Evolutionary conservation across 2,888 invertebrate genomes (phyloP).

Genomic region (Drosophila demipolita): DNA sequence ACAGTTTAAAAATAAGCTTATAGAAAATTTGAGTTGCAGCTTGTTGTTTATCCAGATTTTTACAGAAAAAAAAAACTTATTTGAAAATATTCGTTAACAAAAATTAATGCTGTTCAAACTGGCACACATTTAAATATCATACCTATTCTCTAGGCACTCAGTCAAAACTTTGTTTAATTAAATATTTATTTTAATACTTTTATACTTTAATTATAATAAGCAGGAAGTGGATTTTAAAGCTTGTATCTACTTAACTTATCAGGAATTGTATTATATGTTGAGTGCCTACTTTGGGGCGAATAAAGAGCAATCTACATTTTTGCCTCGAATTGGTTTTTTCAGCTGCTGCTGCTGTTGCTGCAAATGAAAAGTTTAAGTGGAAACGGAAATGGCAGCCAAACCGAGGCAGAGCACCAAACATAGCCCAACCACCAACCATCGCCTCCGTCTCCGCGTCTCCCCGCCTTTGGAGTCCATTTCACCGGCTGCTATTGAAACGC

Average conservation of each 20-base stretch:
- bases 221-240: background rate
- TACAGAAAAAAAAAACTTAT: background rate
- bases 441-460: background rate
- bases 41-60: background rate
- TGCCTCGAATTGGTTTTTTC: slow-evolving; percentile 41
- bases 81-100: background rate
- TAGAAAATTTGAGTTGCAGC: background rate
- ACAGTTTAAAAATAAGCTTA: background rate
- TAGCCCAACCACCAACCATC: background rate
- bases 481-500: slow-evolving; percentile 57
- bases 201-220: background rate
- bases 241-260: background rate
- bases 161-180: background rate
- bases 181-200: background rate
- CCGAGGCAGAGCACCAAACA: slow-evolving; percentile 18
- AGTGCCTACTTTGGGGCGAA: background rate
- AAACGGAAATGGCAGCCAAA: slow-evolving; percentile 57
- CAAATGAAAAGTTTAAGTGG: slow-evolving; percentile 55
- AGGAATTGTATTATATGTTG: background rate
- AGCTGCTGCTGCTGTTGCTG: slow-evolving; percentile 19
- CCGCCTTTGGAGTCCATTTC: slow-evolving; percentile 34
- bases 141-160: background rate
- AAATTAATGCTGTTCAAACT: background rate
- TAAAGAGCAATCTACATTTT: slow-evolving; percentile 4
- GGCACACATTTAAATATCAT: background rate